phyloP scores from a whole-genome alignment of 1,140 invertebrate genomes.

The Pollicipes pollicipes region DNA sequence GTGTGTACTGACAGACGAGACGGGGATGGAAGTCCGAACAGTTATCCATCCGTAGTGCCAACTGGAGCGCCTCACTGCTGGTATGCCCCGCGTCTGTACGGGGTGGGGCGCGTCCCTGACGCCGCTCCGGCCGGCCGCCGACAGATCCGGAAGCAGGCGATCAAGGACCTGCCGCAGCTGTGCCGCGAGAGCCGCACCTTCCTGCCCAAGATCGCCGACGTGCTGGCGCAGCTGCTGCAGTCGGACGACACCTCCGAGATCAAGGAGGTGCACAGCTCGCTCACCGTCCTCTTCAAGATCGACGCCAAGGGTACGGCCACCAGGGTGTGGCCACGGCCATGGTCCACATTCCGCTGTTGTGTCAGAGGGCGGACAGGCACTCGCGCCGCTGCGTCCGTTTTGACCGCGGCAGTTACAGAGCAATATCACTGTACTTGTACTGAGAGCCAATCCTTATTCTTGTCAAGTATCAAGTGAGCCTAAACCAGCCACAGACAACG shows the following conservation, averaged over 20 bases:
- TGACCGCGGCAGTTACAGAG: too few species aligned
- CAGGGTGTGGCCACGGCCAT: not conserved
- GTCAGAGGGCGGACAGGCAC: too few species aligned
- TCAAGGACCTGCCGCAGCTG: conserved; percentile 73
- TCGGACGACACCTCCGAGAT: conserved; percentile 65
- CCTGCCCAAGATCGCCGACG: conserved; percentile 72
- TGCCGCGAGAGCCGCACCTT: conserved; percentile 63
- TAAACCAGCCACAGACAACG: too few species aligned
- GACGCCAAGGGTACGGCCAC: conserved; percentile 43
- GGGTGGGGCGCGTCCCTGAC: not conserved
- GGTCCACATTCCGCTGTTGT: not conserved
- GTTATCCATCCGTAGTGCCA: too few species aligned
- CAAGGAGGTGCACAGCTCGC: conserved; percentile 51
- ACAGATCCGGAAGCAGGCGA: conserved; percentile 85
- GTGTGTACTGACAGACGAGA: too few species aligned
- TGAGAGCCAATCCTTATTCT: too few species aligned
- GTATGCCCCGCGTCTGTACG: too few species aligned
- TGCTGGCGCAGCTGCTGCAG: conserved; percentile 72
- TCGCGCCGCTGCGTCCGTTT: too few species aligned
- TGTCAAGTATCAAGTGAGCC: too few species aligned
- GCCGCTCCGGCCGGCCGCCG: conserved; percentile 20
- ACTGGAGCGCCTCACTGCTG: too few species aligned
- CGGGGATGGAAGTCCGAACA: too few species aligned
- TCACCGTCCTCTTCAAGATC: conserved; percentile 42
- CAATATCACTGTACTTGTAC: too few species aligned